These are phyloP conservation scores for Anoncus sp. DNA, from an alignment of 2,888 invertebrate species.

Conservation along the genomic window DNA sequence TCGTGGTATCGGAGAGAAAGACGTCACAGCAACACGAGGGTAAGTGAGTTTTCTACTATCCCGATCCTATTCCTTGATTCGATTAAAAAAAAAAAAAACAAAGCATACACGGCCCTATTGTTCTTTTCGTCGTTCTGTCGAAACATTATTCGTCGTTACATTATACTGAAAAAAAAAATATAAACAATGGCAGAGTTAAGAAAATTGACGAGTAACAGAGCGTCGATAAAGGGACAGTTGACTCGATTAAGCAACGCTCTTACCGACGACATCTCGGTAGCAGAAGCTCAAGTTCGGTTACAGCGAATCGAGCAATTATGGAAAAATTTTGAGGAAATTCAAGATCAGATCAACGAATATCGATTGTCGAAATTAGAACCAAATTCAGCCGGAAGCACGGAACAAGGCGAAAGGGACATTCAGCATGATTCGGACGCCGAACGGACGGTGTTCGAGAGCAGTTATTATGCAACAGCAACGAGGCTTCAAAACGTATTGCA, in stretches of 20 bases:
- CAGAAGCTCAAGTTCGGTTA: constrained; percentile 34
- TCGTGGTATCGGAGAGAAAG: too few relatives aligned
- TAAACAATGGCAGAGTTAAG: constrained; percentile 38
- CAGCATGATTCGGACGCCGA: constrained; percentile 44
- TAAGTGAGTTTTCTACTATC: too few relatives aligned
- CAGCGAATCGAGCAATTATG: constrained; percentile 38
- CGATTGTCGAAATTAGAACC: background rate
- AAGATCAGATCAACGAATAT: constrained; percentile 25
- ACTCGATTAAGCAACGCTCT: constrained; percentile 41
- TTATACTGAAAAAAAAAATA: too few relatives aligned
- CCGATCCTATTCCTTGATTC: too few relatives aligned
- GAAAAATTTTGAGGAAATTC: constrained; percentile 38
- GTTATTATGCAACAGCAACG: constrained; percentile 38
- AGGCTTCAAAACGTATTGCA: constrained; percentile 29
- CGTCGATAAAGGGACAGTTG: constrained; percentile 46
- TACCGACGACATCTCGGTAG: constrained; percentile 25
- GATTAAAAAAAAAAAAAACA: too few relatives aligned
- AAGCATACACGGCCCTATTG: too few relatives aligned
- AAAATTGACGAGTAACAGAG: constrained; percentile 26
- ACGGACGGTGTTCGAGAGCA: constrained; percentile 37
- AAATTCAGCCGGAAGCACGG: background rate
- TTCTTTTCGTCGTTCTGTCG: too few relatives aligned
- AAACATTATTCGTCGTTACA: too few relatives aligned
- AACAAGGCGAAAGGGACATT: constrained; percentile 2
- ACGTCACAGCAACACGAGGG: too few relatives aligned